A percentile compares a stretch with the other conserved stretches of the same genome.
phyloP scores from a whole-genome alignment of 2,888 invertebrate species.

The Sinopyrophorus schimmeli region DNA sequence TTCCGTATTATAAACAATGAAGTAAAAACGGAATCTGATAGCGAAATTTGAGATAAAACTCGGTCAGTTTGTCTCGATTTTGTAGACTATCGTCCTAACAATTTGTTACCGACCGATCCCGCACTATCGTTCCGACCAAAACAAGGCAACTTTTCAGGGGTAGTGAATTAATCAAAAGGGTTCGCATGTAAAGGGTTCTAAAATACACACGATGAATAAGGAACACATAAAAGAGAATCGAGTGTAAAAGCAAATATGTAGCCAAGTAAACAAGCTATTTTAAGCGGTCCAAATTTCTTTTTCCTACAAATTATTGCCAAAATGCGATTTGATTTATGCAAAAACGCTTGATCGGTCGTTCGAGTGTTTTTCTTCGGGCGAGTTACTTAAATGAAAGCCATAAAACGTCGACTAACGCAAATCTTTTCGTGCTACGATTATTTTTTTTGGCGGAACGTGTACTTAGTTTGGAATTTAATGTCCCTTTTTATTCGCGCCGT shows the following conservation, averaged over 20 bases:
- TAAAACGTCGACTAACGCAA: too few relatives aligned
- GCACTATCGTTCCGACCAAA: slow-evolving; percentile 16
- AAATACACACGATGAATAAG: slow-evolving; percentile 28
- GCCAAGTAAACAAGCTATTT: slow-evolving; percentile 16
- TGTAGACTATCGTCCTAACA: slow-evolving; percentile 21
- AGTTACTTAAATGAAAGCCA: too few relatives aligned
- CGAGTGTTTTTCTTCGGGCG: too few relatives aligned
- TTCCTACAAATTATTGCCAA: too few relatives aligned
- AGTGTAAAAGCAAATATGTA: slow-evolving; percentile 26
- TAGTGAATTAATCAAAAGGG: slow-evolving; percentile 28
- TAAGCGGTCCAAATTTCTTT: slow-evolving; percentile 2
- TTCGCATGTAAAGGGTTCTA: slow-evolving; percentile 24
- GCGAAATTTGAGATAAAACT: slow-evolving; percentile 12
- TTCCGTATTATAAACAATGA: slow-evolving; percentile 12
- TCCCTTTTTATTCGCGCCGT: too few relatives aligned
- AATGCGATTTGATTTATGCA: too few relatives aligned
- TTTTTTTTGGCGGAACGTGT: too few relatives aligned
- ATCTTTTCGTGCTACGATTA: too few relatives aligned
- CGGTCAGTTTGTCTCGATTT: slow-evolving; percentile 21
- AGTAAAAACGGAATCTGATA: slow-evolving; percentile 18
- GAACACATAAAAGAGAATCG: slow-evolving; percentile 24
- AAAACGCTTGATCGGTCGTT: too few relatives aligned
- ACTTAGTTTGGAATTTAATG: too few relatives aligned
- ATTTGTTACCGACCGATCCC: slow-evolving; percentile 19
- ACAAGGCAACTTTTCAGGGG: slow-evolving; percentile 21